These are phyloP conservation scores for Erannis defoliaria DNA, from an alignment of 2,888 invertebrate species.

Conservation along the genomic window DNA sequence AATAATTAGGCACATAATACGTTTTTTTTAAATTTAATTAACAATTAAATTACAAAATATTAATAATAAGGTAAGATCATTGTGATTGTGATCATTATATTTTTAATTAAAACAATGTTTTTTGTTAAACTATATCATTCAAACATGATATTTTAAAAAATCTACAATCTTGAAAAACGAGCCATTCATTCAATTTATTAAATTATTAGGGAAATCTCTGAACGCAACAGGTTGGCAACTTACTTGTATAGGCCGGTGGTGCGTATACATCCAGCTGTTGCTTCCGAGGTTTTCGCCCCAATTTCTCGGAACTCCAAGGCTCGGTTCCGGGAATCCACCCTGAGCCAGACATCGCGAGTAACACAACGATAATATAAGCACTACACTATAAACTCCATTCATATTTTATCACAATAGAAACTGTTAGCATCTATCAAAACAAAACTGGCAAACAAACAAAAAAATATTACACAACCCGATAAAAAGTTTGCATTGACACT, in stretches of 20 bases:
- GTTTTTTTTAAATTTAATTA: too few relatives aligned
- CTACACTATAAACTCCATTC: constrained; percentile 17
- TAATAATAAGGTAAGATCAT: too few relatives aligned
- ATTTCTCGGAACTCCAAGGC: constrained; percentile 20
- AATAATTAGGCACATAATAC: too few relatives aligned
- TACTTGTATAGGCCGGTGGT: constrained; percentile 23
- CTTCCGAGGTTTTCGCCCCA: constrained; percentile 13
- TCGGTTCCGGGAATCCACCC: constrained; percentile 13
- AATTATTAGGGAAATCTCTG: background rate
- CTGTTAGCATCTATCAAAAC: constrained; percentile 2
- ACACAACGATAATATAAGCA: constrained; percentile 19
- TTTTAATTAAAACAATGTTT: too few relatives aligned
- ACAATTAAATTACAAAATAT: too few relatives aligned
- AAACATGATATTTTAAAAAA: too few relatives aligned
- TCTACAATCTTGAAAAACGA: too few relatives aligned
- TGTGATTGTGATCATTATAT: too few relatives aligned
- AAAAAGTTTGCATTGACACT: constrained; percentile 9
- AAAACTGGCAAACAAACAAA: constrained; percentile 9
- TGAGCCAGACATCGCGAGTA: constrained; percentile 21
- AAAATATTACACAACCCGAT: background rate
- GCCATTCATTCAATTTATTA: too few relatives aligned
- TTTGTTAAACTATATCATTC: too few relatives aligned
- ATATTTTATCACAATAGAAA: constrained; percentile 12
- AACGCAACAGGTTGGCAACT: constrained; percentile 15
- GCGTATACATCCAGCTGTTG: background rate